phyloP scores from a whole-genome alignment of 2,888 invertebrate genomes.

The Camponotus fellah region DNA sequence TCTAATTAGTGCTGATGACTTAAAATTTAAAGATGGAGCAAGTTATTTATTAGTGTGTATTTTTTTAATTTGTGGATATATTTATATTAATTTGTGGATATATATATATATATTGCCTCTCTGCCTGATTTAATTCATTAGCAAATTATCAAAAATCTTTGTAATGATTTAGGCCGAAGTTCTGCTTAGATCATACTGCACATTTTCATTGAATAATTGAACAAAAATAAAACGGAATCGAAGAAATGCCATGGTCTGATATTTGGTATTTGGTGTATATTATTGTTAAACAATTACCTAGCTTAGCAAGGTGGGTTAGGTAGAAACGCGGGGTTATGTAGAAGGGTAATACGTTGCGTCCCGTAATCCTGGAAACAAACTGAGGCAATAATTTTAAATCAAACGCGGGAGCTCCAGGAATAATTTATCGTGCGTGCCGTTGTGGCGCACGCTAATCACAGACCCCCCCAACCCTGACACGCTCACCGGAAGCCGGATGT shows the following conservation, averaged over 20 bases:
- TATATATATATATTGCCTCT: too few relatives aligned
- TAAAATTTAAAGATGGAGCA: neutral
- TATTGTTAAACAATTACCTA: constrained; percentile 77
- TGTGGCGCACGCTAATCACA: constrained; percentile 72
- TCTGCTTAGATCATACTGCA: neutral
- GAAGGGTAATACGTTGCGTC: constrained; percentile 77
- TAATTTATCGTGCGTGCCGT: constrained; percentile 77
- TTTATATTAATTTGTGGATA: too few relatives aligned
- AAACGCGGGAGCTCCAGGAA: constrained; percentile 77
- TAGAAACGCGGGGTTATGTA: constrained; percentile 51
- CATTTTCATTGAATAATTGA: constrained; percentile 6
- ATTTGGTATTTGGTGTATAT: constrained; percentile 59
- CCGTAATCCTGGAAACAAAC: constrained; percentile 79
- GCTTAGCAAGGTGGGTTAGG: constrained; percentile 65
- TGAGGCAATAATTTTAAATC: constrained; percentile 81
- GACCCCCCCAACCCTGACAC: constrained; percentile 32
- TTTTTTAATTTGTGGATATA: neutral
- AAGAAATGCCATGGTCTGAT: constrained; percentile 3
- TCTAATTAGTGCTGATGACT: neutral
- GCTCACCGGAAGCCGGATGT: constrained; percentile 59
- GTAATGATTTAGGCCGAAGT: neutral
- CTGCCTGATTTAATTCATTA: neutral
- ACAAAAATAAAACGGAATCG: constrained; percentile 18
- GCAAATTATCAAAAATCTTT: neutral
- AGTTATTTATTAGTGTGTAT: neutral